A percentile compares a stretch with the other conserved stretches of the same genome.
Conservation (phyloP, 1,140 invertebrate species). For the Drosophila paulistorum region DNA sequence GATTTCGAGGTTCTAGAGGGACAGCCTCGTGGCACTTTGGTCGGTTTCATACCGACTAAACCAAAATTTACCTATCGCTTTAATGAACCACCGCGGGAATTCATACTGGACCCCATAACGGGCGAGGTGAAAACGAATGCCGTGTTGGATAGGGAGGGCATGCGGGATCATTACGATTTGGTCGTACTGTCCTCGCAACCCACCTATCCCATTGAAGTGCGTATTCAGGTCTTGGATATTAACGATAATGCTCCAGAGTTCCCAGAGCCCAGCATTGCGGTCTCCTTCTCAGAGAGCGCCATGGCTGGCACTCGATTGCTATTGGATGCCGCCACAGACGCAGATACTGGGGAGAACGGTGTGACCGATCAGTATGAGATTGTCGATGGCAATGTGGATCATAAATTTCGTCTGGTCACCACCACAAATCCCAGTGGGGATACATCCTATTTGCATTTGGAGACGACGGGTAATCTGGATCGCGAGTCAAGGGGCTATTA, state of each 20-base stretch:
- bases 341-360: slow-evolving; percentile 93
- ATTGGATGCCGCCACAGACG: slow-evolving; percentile 93
- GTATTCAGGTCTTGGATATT: slow-evolving; percentile 92
- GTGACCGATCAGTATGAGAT: slow-evolving; percentile 94
- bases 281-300: slow-evolving; percentile 95
- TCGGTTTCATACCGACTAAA: slow-evolving; percentile 93
- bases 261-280: slow-evolving; percentile 92
- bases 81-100: slow-evolving; percentile 94
- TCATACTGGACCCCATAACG: slow-evolving; percentile 90
- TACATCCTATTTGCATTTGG: slow-evolving; percentile 94
- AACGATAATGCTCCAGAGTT: slow-evolving; percentile 96
- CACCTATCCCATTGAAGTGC: slow-evolving; percentile 96
- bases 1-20: slow-evolving; percentile 93
- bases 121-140: slow-evolving; percentile 92
- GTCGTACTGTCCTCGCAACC: slow-evolving; percentile 95
- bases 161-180: slow-evolving; percentile 93
- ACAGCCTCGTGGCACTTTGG: slow-evolving; percentile 90
- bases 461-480: slow-evolving; percentile 94
- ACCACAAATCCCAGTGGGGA: slow-evolving; percentile 94
- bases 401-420: slow-evolving; percentile 93
- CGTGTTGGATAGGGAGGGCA: slow-evolving; percentile 91
- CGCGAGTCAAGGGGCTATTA: slow-evolving; percentile 93
- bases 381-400: slow-evolving; percentile 93
- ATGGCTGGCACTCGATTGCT: slow-evolving; percentile 92
- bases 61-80: slow-evolving; percentile 95